Evolutionary conservation across 1,140 invertebrate genomes (phyloP).

Genomic region (Achatina immaculata): DNA sequence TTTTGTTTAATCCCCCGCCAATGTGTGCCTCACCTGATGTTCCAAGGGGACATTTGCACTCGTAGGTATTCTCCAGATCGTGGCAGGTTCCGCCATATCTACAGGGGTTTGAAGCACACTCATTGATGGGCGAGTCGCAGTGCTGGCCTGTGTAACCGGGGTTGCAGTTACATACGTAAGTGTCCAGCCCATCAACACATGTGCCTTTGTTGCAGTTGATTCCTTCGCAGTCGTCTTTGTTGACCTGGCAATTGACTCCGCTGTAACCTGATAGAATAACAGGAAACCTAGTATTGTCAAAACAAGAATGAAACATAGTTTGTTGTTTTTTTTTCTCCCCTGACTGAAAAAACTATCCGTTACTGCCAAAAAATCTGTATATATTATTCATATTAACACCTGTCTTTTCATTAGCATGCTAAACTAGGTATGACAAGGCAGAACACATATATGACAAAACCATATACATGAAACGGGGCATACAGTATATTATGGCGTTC

Average conservation of each 20-base stretch:
- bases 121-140: constrained; percentile 59
- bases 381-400: no score
- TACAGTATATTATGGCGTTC: no score
- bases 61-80: constrained; percentile 60
- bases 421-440: no score
- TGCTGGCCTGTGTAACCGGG: constrained; percentile 75
- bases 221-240: constrained; percentile 47
- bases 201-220: constrained; percentile 42
- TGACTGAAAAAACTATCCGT: no score
- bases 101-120: constrained; percentile 91
- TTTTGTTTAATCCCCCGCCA: no score
- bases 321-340: no score
- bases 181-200: constrained; percentile 49
- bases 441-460: no score
- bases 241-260: constrained; percentile 63
- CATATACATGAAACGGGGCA: no score
- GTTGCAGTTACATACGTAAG: constrained; percentile 84
- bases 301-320: no score
- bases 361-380: no score
- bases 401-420: no score
- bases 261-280: constrained; percentile 32
- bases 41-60: constrained; percentile 83
- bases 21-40: constrained; percentile 87
- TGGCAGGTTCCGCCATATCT: constrained; percentile 52
- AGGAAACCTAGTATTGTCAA: no score